Conservation (phyloP, 1,140 invertebrate genomes). For the Drosophila kikkawai region DNA sequence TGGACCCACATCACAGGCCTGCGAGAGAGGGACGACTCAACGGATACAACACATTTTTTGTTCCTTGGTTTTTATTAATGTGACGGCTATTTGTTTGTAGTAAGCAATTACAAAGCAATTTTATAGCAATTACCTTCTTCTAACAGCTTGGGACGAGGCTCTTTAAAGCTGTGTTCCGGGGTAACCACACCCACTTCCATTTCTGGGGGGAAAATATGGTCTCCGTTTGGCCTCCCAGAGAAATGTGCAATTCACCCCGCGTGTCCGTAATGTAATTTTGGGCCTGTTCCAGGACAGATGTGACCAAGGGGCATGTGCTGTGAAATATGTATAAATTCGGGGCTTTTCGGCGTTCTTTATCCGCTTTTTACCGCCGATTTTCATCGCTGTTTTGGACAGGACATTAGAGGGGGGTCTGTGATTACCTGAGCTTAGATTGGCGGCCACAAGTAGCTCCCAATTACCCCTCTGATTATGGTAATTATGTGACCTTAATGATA, state of each 20-base stretch:
- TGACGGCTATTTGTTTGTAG: constrained; percentile 82
- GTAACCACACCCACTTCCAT: constrained; percentile 15
- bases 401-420: not conserved
- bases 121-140: constrained; percentile 80
- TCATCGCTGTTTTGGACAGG: constrained; percentile 5
- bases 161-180: constrained; percentile 66
- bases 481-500: constrained; percentile 20
- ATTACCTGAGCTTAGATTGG: constrained; percentile 27
- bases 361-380: constrained; percentile 36
- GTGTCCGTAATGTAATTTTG: constrained; percentile 54
- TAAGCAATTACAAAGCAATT: constrained; percentile 83
- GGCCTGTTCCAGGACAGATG: constrained; percentile 63
- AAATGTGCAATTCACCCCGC: constrained; percentile 75
- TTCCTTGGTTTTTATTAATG: constrained; percentile 77
- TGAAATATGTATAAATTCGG: constrained; percentile 52
- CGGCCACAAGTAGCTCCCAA: constrained; percentile 11
- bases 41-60: constrained; percentile 60
- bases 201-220: constrained; percentile 32
- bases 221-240: constrained; percentile 26
- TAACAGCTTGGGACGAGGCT: constrained; percentile 75
- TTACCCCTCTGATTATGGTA: constrained; percentile 18
- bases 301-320: constrained; percentile 73
- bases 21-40: constrained; percentile 15
- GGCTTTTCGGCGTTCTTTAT: constrained; percentile 23
- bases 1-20: constrained; percentile 66